Evolutionary conservation across 2,113 vertebrate species (phyloP), one percentile per base, ranked within the genome.

Genomic region (Amazona vittata): DNA sequence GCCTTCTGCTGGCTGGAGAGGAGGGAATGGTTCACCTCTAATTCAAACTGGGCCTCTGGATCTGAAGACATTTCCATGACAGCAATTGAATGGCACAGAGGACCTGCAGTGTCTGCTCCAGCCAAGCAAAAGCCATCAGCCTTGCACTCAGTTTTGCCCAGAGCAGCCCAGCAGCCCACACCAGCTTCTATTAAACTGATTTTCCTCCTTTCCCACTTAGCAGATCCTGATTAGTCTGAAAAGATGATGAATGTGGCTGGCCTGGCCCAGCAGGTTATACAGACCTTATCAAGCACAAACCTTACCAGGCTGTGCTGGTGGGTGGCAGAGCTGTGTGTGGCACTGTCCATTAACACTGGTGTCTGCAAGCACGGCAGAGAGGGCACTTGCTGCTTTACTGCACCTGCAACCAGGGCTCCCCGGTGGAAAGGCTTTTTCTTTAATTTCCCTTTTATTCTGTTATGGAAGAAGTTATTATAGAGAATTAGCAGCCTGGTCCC

Each of bases 291-390:
- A 44, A 67, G 52, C 71, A 33, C 77, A 73, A 83, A 11, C 26
- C 44, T 26, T 26, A 53, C n/a, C 59, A 37, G 71, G 73, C 52
- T 6, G 1, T 2, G 10, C 0, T 41, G 69, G 77, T 5, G 4
- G 52, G 68, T 33, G 46, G 69, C 75, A 76, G 77, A 78, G 77
- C 88, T 43, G 52, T 19, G 73, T 60, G 77, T 67, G 77, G 83
- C 52, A 26, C 65, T 35, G 3, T 5, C 18, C 1, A 4, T 44
- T 55, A 73, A 19, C 41, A 6, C 22, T 4, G 0, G 5, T n/a
- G 46, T 37, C 59, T 67, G 77, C 77, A 28, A 37, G 76, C 50
- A 21, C 44, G 47, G 70, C 18, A 1, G n/a, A 65, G 57, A 76
- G 21, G 55, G 37, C 46, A n/a, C 47, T 2, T 21, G 9, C 50